Base-by-base conservation (phyloP, 2,113 vertebrate species). In the Mellivora capensis region DNA sequence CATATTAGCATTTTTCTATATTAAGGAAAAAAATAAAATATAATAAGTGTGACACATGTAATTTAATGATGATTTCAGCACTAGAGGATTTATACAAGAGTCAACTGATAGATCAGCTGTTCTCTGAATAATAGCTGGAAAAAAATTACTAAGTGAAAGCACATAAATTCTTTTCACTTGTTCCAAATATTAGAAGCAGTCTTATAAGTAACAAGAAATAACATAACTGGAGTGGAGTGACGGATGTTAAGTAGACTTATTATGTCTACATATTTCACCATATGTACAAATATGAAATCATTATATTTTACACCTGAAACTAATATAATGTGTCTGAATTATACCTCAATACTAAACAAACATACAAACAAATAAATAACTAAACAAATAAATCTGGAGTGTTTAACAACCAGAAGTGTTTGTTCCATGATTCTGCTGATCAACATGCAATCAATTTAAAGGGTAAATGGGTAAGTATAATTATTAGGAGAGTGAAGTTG, bases 161-260 rank as follows among this genome's bases (percentile, higher is more conserved):
- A 90, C 72, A 94, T 90, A 96, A 98, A 97, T 97, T 82, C 18
- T 95, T 97, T 98, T 94, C 79, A 96, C 42, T 94, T 95, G 74
- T 96, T 71, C 76, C 96, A 96, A 98, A 98, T 96, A 94, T 98
- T 97, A 97, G 98, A 98, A 96, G 90, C 97, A 98, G 98, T 97
- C 77, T 97, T 93, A 92, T 29, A 97, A 98, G 37, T 76, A 97
- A 95, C 86, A 98, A 71, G 0, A 2, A 98, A 96, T 69, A 94
- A 87, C 61, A 79, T 94, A 88, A 77, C 87, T 95, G 74, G 29
- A 54, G 31, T 74, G 20, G 3, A 83, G 21, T 64, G n/a, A 76
- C 2, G 6, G 27, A 76, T n/a, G 27, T 29, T 94, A 90, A 76
- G 11, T 76, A 84, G 44, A 84, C 29, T 83, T 62, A 74, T 15